Evolutionary conservation across 2,113 vertebrate genomes (phyloP).

Genomic region (Anas platyrhynchos): DNA sequence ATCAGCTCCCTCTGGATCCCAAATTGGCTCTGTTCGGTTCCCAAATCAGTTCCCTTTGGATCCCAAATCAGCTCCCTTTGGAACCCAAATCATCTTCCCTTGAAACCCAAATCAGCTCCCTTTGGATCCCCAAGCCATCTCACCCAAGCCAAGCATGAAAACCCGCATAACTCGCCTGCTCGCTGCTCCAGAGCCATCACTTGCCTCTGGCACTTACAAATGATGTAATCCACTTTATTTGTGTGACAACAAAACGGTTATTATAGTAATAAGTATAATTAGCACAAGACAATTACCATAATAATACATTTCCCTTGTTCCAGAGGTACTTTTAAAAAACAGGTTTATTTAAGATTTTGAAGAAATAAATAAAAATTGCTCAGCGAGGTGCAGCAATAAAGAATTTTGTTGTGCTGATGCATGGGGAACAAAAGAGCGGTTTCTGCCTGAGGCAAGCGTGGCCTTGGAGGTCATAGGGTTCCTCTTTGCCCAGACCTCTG

Average conservation of each 20-base stretch:
- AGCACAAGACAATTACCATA: constrained; percentile 81
- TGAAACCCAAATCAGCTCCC: neutral
- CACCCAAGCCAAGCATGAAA: neutral
- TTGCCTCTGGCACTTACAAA: constrained; percentile 72
- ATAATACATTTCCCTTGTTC: constrained; percentile 77
- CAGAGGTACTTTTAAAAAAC: constrained; percentile 70
- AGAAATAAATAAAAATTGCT: constrained; percentile 36
- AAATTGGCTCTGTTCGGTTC: neutral
- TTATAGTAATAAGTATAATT: constrained; percentile 83
- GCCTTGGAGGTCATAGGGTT: neutral
- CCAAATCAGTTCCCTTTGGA: neutral
- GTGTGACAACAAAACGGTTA: constrained; percentile 79
- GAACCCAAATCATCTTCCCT: too few relatives aligned
- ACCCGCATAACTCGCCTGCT: constrained; percentile 3
- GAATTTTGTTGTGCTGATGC: constrained; percentile 3
- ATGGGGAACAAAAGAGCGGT: neutral
- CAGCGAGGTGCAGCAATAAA: neutral
- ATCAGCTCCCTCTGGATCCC: neutral
- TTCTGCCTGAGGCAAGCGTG: neutral
- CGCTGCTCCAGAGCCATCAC: neutral
- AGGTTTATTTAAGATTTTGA: constrained; percentile 70
- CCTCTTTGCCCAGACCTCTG: fast-evolving
- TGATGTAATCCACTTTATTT: constrained; percentile 76
- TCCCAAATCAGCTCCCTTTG: too few relatives aligned
- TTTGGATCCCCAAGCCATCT: neutral